Conservation (phyloP, 2,113 vertebrate genomes). For the Podarcis cretensis region DNA sequence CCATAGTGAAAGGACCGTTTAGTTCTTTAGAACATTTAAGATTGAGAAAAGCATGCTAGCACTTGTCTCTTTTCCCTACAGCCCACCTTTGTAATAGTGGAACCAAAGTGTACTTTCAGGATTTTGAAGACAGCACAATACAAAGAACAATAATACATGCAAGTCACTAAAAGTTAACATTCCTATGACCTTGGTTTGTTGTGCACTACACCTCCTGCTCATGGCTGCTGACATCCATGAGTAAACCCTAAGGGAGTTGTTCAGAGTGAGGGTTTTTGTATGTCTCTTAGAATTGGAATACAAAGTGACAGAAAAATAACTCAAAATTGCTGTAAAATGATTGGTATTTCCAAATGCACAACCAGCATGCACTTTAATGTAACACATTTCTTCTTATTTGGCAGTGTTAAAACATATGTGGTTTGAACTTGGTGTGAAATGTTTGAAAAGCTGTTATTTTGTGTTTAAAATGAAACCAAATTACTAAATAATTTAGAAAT, state of each 20-base stretch:
- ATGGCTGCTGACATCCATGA: conserved; percentile 65
- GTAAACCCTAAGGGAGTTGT: conserved; percentile 73
- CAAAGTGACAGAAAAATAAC: conserved; percentile 88
- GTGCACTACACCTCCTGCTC: conserved; percentile 55
- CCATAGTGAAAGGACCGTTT: conserved; percentile 2
- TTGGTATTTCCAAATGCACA: conserved; percentile 78
- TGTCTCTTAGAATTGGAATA: conserved; percentile 77
- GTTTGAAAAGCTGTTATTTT: conserved; percentile 71
- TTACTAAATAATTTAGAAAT: conserved; percentile 69
- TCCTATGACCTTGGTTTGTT: conserved; percentile 70
- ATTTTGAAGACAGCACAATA: conserved; percentile 58
- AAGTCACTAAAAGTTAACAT: conserved; percentile 71
- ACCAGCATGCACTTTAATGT: conserved; percentile 81
- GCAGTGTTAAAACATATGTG: conserved; percentile 76
- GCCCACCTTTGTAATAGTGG: not conserved
- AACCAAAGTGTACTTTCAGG: conserved; percentile 35
- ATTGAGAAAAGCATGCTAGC: not conserved
- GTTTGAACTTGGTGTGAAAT: conserved; percentile 74
- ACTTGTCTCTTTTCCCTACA: not conserved
- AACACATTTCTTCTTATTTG: conserved; percentile 82
- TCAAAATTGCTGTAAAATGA: conserved; percentile 84
- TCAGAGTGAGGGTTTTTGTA: conserved; percentile 78
- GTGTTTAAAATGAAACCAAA: conserved; percentile 75
- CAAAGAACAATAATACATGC: conserved; percentile 53
- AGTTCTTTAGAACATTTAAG: not conserved